Base-by-base conservation (phyloP, 1,140 invertebrate genomes). In the Pygmarrhopalites habei region DNA sequence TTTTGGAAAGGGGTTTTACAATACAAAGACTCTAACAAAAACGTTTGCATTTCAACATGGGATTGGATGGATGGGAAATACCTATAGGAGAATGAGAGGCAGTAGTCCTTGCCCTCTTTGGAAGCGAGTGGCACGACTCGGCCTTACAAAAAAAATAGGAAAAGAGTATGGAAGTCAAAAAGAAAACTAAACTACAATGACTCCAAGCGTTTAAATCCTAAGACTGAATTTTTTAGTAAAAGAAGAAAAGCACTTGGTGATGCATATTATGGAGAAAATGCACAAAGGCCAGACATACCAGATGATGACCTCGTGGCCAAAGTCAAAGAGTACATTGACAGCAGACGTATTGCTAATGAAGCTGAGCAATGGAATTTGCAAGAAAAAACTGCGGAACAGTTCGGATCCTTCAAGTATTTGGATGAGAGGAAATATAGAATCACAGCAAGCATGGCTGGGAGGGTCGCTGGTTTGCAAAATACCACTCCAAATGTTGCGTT, bases 1-100 rank as follows among this genome's bases (percentile, higher is more conserved):
- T 53, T 55, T 69, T 2, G 49, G 56, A 5, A 67, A 65, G 43
- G 53, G 62, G 1, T 69, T 63, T 1, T 78, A 77, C 47, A 28
- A 59, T 28, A 17, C 17, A 19, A 60, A 58, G 26, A 15, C 32
- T 1, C 21, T 17, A 2, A 21, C n/a, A 21, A 19, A 46, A 12
- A 28, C 17, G 17, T 32, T 53, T 1, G 26, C 47, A 2, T 39
- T 19, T 19, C 14, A 43, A 51, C 52, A 14, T n/a, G 55, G 62
- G 10, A 5, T 1, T 19, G 51, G 60, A 0, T 62, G 51, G 52
- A 44, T 12, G 1, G 60, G 14, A 2, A n/a, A 39, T 0, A 17
- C 26, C 1, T 30, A 29, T 5, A 56, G 23, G 5, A 10, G 28
- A 12, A 28, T 10, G 0, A 29, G 2, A 1, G 51, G 39, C 28